A percentile compares a stretch with the other conserved stretches of the same genome.
These are phyloP conservation scores for Halcyon malimbica DNA, from an alignment of 2,113 vertebrate species.

Conservation along the genomic window DNA sequence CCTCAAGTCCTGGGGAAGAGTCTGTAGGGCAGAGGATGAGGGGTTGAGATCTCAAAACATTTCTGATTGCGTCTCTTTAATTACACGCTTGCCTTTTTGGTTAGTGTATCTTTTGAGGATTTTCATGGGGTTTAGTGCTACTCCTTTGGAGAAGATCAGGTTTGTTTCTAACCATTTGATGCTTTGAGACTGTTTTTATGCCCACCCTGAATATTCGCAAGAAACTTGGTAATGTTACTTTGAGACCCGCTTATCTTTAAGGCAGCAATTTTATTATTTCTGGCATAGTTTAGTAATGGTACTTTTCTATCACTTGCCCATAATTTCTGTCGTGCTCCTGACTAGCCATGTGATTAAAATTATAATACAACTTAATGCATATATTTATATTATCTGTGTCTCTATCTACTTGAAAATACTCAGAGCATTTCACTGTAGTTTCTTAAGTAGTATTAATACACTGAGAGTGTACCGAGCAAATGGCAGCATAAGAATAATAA, in stretches of 20 bases:
- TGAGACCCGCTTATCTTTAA: neutral
- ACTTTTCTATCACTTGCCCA: neutral
- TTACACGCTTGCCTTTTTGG: neutral
- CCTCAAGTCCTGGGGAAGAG: neutral
- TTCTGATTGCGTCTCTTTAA: neutral
- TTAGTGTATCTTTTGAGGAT: neutral
- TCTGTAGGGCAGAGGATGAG: neutral
- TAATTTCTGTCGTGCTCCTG: neutral
- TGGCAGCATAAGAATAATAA: neutral
- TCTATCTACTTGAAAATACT: neutral
- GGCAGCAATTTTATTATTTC: neutral
- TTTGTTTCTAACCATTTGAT: neutral
- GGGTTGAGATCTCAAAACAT: neutral
- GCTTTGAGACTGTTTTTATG: neutral
- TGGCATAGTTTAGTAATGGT: neutral
- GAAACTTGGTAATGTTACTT: neutral
- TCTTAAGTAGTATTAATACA: neutral
- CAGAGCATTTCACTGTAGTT: neutral
- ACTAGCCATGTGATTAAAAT: neutral
- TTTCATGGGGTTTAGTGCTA: neutral
- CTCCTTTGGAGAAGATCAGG: neutral
- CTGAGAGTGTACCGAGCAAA: neutral
- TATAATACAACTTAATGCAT: neutral
- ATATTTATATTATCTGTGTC: neutral
- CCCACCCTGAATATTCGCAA: neutral